Evolutionary conservation across 2,797 vertebrate species (phyloP), one percentile per base, ranked within the genome.

Genomic region (Helicolenus hilgendorfi): DNA sequence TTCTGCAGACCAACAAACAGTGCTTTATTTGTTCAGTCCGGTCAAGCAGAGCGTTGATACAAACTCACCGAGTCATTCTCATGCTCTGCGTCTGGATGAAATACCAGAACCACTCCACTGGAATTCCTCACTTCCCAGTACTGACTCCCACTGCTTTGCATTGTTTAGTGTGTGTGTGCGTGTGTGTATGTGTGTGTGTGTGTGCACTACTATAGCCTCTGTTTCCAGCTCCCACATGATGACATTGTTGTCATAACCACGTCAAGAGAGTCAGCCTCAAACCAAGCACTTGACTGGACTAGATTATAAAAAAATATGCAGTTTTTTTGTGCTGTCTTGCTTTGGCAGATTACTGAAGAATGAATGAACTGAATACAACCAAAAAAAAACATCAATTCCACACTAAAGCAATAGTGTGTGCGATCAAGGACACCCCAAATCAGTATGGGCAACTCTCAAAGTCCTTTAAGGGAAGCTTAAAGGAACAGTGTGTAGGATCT

Each of bases 111-210:
- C 86, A 73, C 92, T 94, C 87, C 65, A 83, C 81, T 93, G 94
- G 94, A 95, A 96, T 96, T 95, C 92, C 93, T 93, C 80, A 85
- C 75, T 91, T 95, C 91, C 89, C 90, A 80, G 83, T 60, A 72
- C 84, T 45, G 74, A 86, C 93, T 94, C 94, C 95, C 92, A 96
- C 93, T 71, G 74, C 84, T 86, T 60, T 72, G 74, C 92, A 92
- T 93, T 95, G 91, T 94, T 91, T 49, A 20, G 15, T 53, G 77
- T 68, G 49, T 72, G 60, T 70, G 78, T 72, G 33, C 56, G 15
- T 60, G 26, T 20, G 27, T 62, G 2, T 60, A 15, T 62, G 60
- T 53, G 15, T 35, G 31, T 33, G 27, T 36, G 56, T 56, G 29
- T 69, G 38, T 5, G 35, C 35, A 71, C 81, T 76, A 79, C 84